These are phyloP conservation scores for Sebastes taczanowskii DNA, from an alignment of 2,797 vertebrate species.

Conservation along the genomic window DNA sequence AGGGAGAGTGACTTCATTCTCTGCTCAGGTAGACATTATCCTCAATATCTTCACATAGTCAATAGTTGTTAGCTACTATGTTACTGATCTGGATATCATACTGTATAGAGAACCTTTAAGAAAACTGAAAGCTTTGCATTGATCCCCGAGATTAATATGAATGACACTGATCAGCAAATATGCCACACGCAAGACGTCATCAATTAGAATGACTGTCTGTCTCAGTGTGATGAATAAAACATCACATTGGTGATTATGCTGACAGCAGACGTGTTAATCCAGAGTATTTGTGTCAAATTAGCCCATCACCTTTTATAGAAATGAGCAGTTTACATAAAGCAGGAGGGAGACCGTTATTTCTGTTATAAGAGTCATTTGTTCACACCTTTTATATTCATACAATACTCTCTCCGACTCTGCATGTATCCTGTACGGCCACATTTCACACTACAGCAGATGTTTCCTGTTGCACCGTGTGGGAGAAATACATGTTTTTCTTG, in stretches of 20 bases:
- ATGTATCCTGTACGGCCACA: slow-evolving; percentile 32
- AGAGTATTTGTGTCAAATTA: neutral
- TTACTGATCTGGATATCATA: too few relatives aligned
- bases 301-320: neutral
- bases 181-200: neutral
- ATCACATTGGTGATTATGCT: neutral
- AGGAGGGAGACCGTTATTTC: neutral
- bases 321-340: neutral
- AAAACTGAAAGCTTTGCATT: neutral
- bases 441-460: slow-evolving; percentile 70
- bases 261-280: neutral
- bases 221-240: neutral
- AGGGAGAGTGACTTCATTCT: too few relatives aligned
- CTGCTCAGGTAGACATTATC: too few relatives aligned
- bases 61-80: too few relatives aligned
- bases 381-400: slow-evolving; percentile 45
- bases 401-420: slow-evolving; percentile 10
- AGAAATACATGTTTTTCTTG: slow-evolving; percentile 61
- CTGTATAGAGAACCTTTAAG: neutral
- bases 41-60: too few relatives aligned
- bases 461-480: slow-evolving; percentile 70
- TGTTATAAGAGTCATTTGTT: slow-evolving; percentile 35
- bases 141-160: neutral
- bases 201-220: neutral
- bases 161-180: neutral